Base-by-base conservation (phyloP, 2,888 invertebrate genomes). In the Protonemura montana region DNA sequence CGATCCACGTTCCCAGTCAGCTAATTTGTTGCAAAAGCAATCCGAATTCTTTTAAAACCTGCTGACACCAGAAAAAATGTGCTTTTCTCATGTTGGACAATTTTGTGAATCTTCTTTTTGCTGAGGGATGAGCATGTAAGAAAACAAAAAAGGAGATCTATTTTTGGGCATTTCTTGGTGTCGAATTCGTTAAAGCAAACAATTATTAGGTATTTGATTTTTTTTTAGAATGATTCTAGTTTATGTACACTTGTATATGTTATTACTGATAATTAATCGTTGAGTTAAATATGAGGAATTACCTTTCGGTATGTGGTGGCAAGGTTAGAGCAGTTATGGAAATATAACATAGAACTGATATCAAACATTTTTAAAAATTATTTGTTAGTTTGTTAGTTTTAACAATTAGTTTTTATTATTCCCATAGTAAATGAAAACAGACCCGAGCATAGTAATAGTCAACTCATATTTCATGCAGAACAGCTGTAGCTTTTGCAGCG, bases 381-480 rank as follows among this genome's bases (percentile, higher is more conserved):
- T 10, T 59, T 7, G 21, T 59, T 59, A 59, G 7, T 59, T 59
- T 59, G 59, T 59, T 21, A 59, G 59, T 59, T 59, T n/a, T 59
- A 59, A 59, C 59, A 59, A 59, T 59, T 59, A 59, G 13, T 59
- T 59, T 59, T 59, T 59, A 59, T 59, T 59, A 59, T 59, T 59
- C 59, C 59, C 59, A 59, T 59, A 59, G 13, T 59, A 59, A 59
- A 59, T 59, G 59, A 59, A 59, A 59, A 59, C 59, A 59, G 59
- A 59, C 21, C 13, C 59, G 59, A 59, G 59, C 59, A 59, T 59
- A 59, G 59, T 59, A 59, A 59, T 7, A 7, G 59, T 21, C 16
- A 59, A 7, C 59, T 59, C 59, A 59, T 10, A 21, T 10, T 59
- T 3, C 59, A 59, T 59, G 59, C 59, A 59, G 59, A 59, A 41